Evolutionary conservation across 1,140 invertebrate species (phyloP), one percentile per base, ranked within the genome.

Genomic region (Drosophila baimaii): DNA sequence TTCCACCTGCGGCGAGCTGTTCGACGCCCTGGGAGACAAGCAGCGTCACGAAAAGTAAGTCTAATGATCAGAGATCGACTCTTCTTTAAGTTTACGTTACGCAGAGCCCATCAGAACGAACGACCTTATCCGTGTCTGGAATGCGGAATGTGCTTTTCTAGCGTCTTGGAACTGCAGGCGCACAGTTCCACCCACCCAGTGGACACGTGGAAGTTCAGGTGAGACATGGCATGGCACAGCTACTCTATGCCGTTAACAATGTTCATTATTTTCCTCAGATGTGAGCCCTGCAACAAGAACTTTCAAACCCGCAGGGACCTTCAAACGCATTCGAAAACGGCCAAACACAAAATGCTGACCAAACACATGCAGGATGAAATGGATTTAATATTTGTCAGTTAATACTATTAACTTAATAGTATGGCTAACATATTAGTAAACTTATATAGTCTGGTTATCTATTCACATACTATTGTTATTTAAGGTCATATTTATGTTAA

Each of bases 91-190:
- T 56, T 17, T 0, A 29, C 35, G 17, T 51, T 9, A 27, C 23
- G 8, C 37, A 88, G 84, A 44, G 85, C 77, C 8, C 84, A 89
- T 54, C 31, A 46, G 5, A 89, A 89, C 47, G 84, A 89, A 59
- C 44, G 84, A n/a, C 84, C 84, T 0, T 89, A 85, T 54, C 84
- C 84, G 2, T 89, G 84, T 29, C 54, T 89, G 10, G 77, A 90
- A 47, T 86, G 83, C 25, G 66, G 68, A 15, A 44, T 31, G 41
- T 33, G 43, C 12, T 88, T 80, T 15, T 10, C 3, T 5, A 89
- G 62, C 19, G 61, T 70, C 2, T 12, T 12, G 0, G 61, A 77
- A n/a, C 43, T 88, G 5, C 62, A 71, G 5, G 21, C 19, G 0
- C 83, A 88, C 68, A 27, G 43, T 10, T n/a, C 37, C 2, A 46